A percentile compares a stretch with the other conserved stretches of the same genome.
Evolutionary conservation across 2,797 vertebrate genomes (phyloP).

Genomic region (Pseudotriccus pelzelni): DNA sequence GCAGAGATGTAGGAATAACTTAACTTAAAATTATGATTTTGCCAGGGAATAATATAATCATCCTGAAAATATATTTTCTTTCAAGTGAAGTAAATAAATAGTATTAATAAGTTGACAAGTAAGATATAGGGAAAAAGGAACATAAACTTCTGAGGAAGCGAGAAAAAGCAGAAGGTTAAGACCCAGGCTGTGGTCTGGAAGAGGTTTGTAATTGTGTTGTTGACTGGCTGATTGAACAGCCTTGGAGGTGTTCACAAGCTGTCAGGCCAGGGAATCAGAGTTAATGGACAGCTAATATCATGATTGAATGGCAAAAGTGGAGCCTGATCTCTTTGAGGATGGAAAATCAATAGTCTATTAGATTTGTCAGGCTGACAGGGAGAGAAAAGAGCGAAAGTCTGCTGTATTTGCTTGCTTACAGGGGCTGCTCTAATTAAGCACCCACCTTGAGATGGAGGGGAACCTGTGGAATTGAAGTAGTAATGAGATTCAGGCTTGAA

Average conservation of each 20-base stretch:
- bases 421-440: constrained; percentile 77
- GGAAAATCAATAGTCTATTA: constrained; percentile 98
- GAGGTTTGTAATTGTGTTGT: constrained; percentile 57
- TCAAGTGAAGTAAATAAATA: constrained; percentile 58
- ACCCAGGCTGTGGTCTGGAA: not conserved
- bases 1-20: constrained; percentile 56
- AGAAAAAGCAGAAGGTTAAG: constrained; percentile 29
- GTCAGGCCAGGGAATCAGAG: constrained; percentile 76
- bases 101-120: constrained; percentile 65
- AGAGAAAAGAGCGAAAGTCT: constrained; percentile 24
- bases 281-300: constrained; percentile 93
- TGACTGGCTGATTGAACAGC: constrained; percentile 67
- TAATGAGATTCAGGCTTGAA: constrained; percentile 81
- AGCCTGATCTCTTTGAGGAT: constrained; percentile 84
- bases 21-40: constrained; percentile 64
- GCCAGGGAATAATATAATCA: constrained; percentile 55
- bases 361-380: constrained; percentile 80
- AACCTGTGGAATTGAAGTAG: constrained; percentile 72
- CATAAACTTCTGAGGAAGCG: constrained; percentile 1
- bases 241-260: constrained; percentile 77
- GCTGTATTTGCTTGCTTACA: constrained; percentile 62
- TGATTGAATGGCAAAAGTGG: constrained; percentile 88
- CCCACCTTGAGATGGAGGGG: constrained; percentile 67
- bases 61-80: constrained; percentile 62
- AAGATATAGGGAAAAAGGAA: constrained; percentile 20